Evolutionary conservation across 2,113 vertebrate species (phyloP).

Genomic region (Naja naja): DNA sequence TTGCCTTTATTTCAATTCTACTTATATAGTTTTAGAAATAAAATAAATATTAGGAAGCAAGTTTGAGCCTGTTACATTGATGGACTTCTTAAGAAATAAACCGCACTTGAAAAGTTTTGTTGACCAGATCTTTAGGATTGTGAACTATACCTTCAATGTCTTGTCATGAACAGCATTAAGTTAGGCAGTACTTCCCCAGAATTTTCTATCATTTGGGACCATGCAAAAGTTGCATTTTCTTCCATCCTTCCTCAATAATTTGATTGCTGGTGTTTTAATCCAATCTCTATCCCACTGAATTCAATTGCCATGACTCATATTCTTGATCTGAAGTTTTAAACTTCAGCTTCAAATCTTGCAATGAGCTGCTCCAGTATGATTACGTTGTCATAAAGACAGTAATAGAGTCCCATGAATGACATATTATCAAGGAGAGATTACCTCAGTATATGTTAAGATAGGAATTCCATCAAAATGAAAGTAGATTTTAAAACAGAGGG

Average conservation of each 20-base stretch:
- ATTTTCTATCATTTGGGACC: not conserved
- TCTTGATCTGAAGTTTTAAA: constrained; percentile 60
- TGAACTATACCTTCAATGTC: not conserved
- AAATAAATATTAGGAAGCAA: not conserved
- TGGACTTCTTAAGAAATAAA: not conserved
- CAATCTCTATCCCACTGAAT: constrained; percentile 26
- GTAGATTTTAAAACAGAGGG: constrained; percentile 20
- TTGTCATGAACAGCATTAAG: not conserved
- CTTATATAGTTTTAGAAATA: not conserved
- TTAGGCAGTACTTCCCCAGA: not conserved
- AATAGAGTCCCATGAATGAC: constrained; percentile 50
- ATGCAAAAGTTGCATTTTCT: not conserved
- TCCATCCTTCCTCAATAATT: not conserved
- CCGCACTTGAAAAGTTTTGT: not conserved
- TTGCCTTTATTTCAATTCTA: not conserved
- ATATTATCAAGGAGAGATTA: constrained; percentile 47
- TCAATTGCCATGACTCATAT: constrained; percentile 48
- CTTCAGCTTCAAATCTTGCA: constrained; percentile 59
- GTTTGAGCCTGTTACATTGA: not conserved
- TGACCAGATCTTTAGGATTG: not conserved
- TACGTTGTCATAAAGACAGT: constrained; percentile 67
- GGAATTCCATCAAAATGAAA: constrained; percentile 46
- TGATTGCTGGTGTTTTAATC: constrained; percentile 9
- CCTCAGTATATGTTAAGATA: constrained; percentile 40
- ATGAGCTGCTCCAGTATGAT: constrained; percentile 62